Conservation (phyloP, 2,797 vertebrate genomes). For the Poeciliopsis presidionis region DNA sequence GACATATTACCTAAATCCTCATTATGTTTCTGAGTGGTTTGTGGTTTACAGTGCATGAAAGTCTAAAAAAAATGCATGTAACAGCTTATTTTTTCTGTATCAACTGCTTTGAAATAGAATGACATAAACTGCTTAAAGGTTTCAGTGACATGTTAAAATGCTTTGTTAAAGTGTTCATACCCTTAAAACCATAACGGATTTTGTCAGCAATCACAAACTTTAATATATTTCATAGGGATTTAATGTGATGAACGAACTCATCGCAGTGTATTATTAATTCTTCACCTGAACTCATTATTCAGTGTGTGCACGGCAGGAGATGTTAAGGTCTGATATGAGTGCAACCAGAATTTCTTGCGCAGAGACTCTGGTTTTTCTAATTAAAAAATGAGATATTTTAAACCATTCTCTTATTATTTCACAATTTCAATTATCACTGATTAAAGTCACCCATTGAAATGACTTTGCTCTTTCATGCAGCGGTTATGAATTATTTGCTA, state of each 20-base stretch:
- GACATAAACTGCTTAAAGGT: constrained; percentile 23
- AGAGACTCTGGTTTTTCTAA: not conserved
- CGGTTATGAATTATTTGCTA: not conserved
- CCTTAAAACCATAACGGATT: not conserved
- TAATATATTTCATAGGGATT: not conserved
- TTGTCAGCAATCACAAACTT: not conserved
- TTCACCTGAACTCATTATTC: not conserved
- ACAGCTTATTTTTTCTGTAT: constrained; percentile 8
- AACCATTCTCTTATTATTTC: not conserved
- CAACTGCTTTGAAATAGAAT: constrained; percentile 15
- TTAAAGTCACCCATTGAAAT: not conserved
- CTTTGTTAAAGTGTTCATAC: not conserved
- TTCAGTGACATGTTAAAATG: constrained; percentile 5
- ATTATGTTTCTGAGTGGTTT: constrained; percentile 48
- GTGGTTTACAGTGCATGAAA: constrained; percentile 37
- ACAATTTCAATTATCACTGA: not conserved
- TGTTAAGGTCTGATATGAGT: not conserved
- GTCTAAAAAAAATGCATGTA: constrained; percentile 36
- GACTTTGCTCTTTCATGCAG: not conserved
- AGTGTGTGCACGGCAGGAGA: not conserved
- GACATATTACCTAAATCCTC: constrained; percentile 38
- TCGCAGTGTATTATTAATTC: not conserved
- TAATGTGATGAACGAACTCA: not conserved
- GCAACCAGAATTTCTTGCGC: not conserved
- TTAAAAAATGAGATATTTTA: constrained; percentile 1